Evolutionary conservation across 1,140 invertebrate genomes (phyloP).

Genomic region (Drosophila pandora): DNA sequence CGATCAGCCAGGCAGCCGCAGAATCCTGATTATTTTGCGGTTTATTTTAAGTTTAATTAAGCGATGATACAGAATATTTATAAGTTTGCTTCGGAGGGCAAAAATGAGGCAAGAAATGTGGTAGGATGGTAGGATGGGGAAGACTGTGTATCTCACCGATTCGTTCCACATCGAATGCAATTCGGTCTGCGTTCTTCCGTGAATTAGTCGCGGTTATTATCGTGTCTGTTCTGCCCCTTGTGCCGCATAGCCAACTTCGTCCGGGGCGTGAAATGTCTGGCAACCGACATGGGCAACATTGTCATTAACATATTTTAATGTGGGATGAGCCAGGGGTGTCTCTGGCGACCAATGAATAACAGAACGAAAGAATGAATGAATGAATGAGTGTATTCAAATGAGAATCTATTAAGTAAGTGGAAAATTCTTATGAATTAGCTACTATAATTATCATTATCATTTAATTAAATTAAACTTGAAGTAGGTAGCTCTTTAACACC

Average conservation of each 20-base stretch:
- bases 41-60: conserved; percentile 76
- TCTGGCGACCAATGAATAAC: conserved; percentile 26
- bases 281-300: conserved; percentile 29
- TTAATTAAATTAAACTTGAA: not conserved
- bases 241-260: not conserved
- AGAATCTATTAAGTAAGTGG: conserved; percentile 30
- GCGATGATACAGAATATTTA: conserved; percentile 53
- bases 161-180: conserved; percentile 65
- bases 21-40: conserved; percentile 65
- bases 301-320: conserved; percentile 78
- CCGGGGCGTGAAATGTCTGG: conserved; percentile 30
- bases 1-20: conserved; percentile 29
- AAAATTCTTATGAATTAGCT: conserved; percentile 11
- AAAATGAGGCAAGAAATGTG: not conserved
- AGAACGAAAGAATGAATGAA: conserved; percentile 31
- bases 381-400: conserved; percentile 34
- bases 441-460: too few species aligned
- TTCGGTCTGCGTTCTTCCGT: conserved; percentile 69
- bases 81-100: conserved; percentile 46
- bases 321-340: conserved; percentile 30
- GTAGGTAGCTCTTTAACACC: too few species aligned
- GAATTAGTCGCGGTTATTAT: conserved; percentile 79
- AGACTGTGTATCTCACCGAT: conserved; percentile 16
- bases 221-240: conserved; percentile 48
- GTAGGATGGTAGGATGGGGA: not conserved